Evolutionary conservation across 2,113 vertebrate species (phyloP).

Genomic region (Mormyrus lacerda): DNA sequence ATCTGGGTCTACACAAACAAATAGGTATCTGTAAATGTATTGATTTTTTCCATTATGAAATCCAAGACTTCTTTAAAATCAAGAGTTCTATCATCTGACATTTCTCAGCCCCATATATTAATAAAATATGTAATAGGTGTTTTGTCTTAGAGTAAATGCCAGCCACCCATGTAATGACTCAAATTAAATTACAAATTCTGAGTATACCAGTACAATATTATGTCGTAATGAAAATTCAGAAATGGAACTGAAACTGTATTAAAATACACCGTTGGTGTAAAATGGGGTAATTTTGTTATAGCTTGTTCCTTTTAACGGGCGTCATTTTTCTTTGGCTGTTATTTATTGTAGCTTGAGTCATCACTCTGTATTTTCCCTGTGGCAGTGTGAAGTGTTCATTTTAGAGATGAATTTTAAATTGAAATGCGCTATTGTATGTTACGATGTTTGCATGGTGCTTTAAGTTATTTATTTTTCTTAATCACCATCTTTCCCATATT

Average conservation of each 20-base stretch:
- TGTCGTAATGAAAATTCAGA: background rate
- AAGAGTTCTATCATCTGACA: background rate
- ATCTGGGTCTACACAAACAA: background rate
- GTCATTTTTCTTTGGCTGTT: background rate
- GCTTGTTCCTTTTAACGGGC: background rate
- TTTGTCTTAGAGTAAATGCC: background rate
- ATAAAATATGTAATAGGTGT: background rate
- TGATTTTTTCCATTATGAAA: background rate
- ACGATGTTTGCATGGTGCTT: background rate
- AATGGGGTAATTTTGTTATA: conserved; percentile 4
- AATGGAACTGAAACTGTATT: background rate
- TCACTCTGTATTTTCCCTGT: background rate
- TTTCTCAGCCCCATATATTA: background rate
- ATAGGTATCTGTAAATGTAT: background rate
- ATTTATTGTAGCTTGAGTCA: background rate
- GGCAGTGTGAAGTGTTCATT: background rate
- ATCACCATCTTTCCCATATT: background rate
- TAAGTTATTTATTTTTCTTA: background rate
- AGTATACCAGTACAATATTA: background rate
- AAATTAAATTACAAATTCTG: conserved; percentile 4
- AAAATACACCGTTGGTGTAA: background rate
- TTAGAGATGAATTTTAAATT: conserved; percentile 8
- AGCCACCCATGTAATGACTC: background rate
- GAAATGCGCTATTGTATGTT: background rate
- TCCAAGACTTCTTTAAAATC: background rate